Evolutionary conservation across 2,888 invertebrate genomes (phyloP).

Genomic region (Polia nebulosa): DNA sequence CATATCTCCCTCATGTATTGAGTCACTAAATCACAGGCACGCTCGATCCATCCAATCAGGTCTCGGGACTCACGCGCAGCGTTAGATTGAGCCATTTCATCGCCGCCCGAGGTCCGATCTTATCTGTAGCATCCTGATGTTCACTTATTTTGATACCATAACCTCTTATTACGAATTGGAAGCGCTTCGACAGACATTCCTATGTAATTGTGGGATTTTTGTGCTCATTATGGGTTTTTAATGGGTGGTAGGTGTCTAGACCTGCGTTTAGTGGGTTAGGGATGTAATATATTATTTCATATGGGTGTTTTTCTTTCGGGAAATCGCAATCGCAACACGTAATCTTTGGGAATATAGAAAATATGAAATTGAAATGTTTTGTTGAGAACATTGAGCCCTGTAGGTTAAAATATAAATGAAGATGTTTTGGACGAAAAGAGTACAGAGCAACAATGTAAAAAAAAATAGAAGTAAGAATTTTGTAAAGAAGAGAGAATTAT

Average conservation of each 20-base stretch:
- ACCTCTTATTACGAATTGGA: constrained; percentile 87
- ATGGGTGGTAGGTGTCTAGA: constrained; percentile 28
- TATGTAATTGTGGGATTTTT: constrained; percentile 60
- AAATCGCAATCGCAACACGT: background rate
- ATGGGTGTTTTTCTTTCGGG: background rate
- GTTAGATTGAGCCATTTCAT: constrained; percentile 86
- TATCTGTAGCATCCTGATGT: constrained; percentile 81
- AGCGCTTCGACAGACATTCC: constrained; percentile 72
- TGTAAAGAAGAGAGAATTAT: background rate
- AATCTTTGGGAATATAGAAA: background rate
- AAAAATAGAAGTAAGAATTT: background rate
- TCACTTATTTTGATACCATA: constrained; percentile 79
- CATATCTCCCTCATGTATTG: constrained; percentile 9
- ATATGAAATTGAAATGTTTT: background rate
- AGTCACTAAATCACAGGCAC: constrained; percentile 46
- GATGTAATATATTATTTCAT: no score
- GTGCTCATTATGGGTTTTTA: constrained; percentile 53
- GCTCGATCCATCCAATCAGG: constrained; percentile 30
- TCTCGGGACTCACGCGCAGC: constrained; percentile 57
- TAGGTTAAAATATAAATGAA: background rate
- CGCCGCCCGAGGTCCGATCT: constrained; percentile 79
- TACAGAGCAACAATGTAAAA: background rate
- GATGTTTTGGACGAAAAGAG: background rate
- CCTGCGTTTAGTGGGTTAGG: background rate
- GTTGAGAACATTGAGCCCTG: background rate